A percentile compares a stretch with the other conserved stretches of the same genome.
phyloP scores from a whole-genome alignment of 2,113 vertebrate genomes.

The Chunga burmeisteri region DNA sequence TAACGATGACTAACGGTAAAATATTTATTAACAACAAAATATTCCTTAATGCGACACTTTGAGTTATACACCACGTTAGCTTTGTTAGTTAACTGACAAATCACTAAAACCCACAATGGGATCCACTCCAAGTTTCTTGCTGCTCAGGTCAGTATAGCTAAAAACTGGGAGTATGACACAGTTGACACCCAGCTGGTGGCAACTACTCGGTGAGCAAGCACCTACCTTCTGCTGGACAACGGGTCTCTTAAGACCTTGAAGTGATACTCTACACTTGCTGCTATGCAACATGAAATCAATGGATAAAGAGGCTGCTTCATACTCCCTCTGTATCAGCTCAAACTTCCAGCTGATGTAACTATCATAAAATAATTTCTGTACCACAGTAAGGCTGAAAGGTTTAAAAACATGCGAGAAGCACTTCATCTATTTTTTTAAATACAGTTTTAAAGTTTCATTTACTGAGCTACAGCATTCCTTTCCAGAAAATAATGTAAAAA shows the following conservation, averaged over 20 bases:
- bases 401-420: neutral
- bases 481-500: neutral
- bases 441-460: neutral
- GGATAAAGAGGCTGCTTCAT: neutral
- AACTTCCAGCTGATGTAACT: neutral
- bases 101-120: neutral
- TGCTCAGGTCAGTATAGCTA: neutral
- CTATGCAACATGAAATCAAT: neutral
- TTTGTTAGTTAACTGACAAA: neutral
- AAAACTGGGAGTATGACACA: neutral
- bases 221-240: slow-evolving; percentile 58
- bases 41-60: neutral
- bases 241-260: neutral
- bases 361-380: neutral
- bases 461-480: neutral
- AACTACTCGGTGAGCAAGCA: slow-evolving; percentile 17
- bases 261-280: neutral
- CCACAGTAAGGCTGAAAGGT: neutral
- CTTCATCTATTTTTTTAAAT: neutral
- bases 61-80: neutral
- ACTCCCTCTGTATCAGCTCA: neutral
- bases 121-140: neutral
- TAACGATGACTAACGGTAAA: neutral
- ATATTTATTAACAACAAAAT: neutral
- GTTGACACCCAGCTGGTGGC: neutral